phyloP scores from a whole-genome alignment of 2,797 vertebrate genomes.

The Linurgus olivaceus region DNA sequence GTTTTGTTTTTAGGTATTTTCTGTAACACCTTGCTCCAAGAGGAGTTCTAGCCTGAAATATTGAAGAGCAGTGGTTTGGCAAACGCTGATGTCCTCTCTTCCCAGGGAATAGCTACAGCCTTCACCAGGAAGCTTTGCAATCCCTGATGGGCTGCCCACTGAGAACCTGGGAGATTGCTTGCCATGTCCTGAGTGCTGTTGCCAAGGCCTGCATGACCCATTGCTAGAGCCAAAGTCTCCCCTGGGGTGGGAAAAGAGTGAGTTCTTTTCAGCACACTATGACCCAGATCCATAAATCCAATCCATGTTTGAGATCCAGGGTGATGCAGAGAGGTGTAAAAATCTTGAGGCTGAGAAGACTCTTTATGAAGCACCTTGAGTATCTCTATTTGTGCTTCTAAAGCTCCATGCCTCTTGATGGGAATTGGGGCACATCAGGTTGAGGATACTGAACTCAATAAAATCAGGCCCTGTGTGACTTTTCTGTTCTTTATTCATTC shows the following conservation, averaged over 20 bases:
- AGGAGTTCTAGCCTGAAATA: background rate
- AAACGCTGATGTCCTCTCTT: background rate
- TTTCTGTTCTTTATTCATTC: background rate
- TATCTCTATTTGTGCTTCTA: background rate
- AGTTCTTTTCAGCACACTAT: background rate
- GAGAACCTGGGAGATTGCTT: background rate
- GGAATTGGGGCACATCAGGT: background rate
- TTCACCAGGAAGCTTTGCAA: background rate
- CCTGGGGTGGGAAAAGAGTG: rapidly evolving
- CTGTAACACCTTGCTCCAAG: background rate
- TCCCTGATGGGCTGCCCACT: background rate
- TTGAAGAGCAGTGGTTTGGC: background rate
- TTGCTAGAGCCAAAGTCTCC: background rate
- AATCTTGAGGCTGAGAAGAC: background rate
- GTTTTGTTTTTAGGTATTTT: background rate
- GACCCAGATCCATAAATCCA: background rate
- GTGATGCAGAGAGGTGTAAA: background rate
- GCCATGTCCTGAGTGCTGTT: background rate
- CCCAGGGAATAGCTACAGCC: background rate
- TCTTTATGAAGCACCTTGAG: background rate
- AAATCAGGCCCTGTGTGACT: background rate
- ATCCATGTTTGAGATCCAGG: background rate
- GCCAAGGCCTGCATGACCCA: background rate
- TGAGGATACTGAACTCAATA: background rate
- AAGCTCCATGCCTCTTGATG: background rate